phyloP scores from a whole-genome alignment of 2,888 invertebrate species.

The Apamea epomidion region DNA sequence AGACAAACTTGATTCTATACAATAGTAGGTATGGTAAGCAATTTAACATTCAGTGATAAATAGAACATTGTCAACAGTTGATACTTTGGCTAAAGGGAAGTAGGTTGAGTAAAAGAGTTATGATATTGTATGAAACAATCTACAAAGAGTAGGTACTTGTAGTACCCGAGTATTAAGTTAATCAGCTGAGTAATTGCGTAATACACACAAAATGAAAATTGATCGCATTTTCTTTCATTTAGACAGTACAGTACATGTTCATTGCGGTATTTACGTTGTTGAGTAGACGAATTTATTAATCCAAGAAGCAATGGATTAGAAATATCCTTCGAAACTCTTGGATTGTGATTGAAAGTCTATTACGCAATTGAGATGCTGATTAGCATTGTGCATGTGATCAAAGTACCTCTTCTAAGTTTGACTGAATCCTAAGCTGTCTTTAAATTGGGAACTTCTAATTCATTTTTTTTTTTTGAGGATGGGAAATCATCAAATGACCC shows the following conservation, averaged over 20 bases:
- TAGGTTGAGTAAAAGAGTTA: not conserved
- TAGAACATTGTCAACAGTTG: not conserved
- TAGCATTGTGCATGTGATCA: not conserved
- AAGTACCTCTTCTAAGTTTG: not conserved
- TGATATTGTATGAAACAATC: not conserved
- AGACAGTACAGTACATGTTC: not conserved
- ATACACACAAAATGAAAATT: not conserved
- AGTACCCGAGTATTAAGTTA: not conserved
- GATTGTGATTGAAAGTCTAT: no score
- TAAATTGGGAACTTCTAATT: not conserved
- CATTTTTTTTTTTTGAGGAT: no score
- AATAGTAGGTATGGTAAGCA: no score
- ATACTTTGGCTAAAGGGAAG: not conserved
- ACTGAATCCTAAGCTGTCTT: not conserved
- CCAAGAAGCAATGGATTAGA: not conserved
- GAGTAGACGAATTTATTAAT: not conserved
- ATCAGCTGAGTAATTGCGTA: not conserved
- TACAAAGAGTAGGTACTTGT: not conserved
- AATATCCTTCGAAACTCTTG: not conserved
- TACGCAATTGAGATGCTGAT: not conserved
- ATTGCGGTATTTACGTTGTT: not conserved
- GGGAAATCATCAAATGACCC: no score
- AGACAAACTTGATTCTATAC: no score
- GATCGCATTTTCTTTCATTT: not conserved
- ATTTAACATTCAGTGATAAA: not conserved